These are phyloP conservation scores for Catostylus mosaicus DNA, from an alignment of 30 jellyfish, hydroid and myxozoan species.

Conservation along the genomic window DNA sequence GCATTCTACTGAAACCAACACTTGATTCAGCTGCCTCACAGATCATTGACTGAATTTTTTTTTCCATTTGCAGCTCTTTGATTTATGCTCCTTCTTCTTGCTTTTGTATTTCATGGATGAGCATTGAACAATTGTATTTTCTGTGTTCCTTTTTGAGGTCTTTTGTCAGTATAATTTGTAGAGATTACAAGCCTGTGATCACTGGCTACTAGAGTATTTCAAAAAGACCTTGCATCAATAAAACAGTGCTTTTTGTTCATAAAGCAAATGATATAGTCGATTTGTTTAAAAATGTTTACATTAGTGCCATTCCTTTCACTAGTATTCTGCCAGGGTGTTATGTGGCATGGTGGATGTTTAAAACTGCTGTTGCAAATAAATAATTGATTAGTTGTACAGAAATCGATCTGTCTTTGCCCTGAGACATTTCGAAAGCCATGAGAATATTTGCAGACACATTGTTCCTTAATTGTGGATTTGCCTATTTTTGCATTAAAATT, in stretches of 20 bases:
- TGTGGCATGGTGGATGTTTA: constrained; percentile 59
- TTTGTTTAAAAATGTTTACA: constrained; percentile 12
- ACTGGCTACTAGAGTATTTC: no score
- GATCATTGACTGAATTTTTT: background rate
- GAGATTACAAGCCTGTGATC: no score
- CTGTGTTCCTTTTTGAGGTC: no score
- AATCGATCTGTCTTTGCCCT: constrained; percentile 34
- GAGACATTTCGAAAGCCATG: constrained; percentile 20
- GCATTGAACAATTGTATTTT: constrained; percentile 38
- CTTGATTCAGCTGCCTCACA: background rate
- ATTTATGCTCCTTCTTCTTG: constrained; percentile 14
- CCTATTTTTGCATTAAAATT: constrained; percentile 50
- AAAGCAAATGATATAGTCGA: constrained; percentile 50
- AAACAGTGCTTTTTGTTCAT: no score
- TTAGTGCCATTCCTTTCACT: constrained; percentile 30
- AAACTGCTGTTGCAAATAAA: constrained; percentile 42
- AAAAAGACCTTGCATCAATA: constrained; percentile 1
- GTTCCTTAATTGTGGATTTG: constrained; percentile 3
- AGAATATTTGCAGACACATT: constrained; percentile 36
- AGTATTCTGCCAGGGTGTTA: constrained; percentile 53
- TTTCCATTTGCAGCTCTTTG: background rate
- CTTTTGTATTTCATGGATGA: constrained; percentile 39
- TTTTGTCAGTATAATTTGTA: no score
- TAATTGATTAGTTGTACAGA: constrained; percentile 36
- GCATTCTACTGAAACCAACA: background rate